Evolutionary conservation across 1,140 invertebrate genomes (phyloP).

Genomic region (Ruditapes philippinarum): DNA sequence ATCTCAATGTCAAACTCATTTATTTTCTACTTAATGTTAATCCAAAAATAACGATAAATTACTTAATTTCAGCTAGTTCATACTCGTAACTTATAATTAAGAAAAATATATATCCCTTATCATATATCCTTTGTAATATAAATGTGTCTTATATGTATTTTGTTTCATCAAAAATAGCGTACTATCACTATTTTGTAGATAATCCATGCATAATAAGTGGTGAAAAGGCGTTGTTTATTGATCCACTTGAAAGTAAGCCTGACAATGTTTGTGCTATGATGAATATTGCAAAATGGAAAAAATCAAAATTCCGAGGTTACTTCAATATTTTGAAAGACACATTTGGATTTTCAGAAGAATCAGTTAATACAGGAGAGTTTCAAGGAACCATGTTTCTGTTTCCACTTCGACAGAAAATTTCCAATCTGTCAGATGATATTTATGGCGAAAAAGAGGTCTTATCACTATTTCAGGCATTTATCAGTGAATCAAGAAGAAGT

Average conservation of each 20-base stretch:
- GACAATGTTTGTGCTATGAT: conserved; percentile 37
- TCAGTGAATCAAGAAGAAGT: conserved; percentile 57
- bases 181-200: conserved; percentile 37
- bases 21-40: too few species aligned
- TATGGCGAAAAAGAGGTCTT: conserved; percentile 69
- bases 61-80: too few species aligned
- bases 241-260: neutral
- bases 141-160: too few species aligned
- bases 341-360: conserved; percentile 27
- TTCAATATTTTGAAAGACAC: neutral
- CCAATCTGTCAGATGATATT: conserved; percentile 60
- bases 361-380: conserved; percentile 64
- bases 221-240: conserved; percentile 25
- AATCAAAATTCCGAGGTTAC: neutral
- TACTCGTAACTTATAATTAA: too few species aligned
- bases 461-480: conserved; percentile 69
- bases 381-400: conserved; percentile 80
- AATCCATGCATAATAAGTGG: conserved; percentile 55
- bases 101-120: too few species aligned
- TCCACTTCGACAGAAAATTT: conserved; percentile 68
- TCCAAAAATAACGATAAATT: too few species aligned
- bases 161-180: too few species aligned
- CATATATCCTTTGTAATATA: too few species aligned
- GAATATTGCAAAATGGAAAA: conserved; percentile 6
- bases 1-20: too few species aligned